A percentile compares a stretch with the other conserved stretches of the same genome.
Evolutionary conservation across 2,797 vertebrate species (phyloP).

Genomic region (Melanotaenia boesemani): DNA sequence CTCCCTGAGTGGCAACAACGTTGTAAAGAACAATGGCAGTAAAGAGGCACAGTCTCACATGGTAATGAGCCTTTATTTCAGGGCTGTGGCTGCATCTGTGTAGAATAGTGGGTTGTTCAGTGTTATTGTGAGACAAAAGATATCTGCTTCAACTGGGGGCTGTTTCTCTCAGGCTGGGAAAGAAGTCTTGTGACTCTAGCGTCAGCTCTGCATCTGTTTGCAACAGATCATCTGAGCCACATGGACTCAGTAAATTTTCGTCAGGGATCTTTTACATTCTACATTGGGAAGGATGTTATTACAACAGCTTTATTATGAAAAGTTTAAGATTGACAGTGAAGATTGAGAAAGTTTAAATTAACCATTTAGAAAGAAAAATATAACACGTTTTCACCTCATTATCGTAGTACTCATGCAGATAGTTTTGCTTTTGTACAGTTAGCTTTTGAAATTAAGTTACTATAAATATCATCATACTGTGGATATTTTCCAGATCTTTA

Average conservation of each 20-base stretch:
- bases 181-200: constrained; percentile 86
- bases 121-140: constrained; percentile 81
- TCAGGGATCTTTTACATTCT: constrained; percentile 62
- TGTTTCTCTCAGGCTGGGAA: constrained; percentile 76
- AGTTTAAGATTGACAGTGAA: not conserved
- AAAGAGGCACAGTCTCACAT: constrained; percentile 76
- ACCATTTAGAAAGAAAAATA: not conserved
- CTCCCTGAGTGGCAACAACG: constrained; percentile 69
- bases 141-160: constrained; percentile 78
- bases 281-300: constrained; percentile 32
- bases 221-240: constrained; percentile 84
- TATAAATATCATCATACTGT: constrained; percentile 1
- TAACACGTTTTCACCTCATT: not conserved
- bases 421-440: not conserved
- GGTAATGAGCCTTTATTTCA: constrained; percentile 78
- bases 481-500: constrained; percentile 3
- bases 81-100: constrained; percentile 70
- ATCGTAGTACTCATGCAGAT: not conserved
- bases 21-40: constrained; percentile 73
- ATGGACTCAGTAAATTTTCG: constrained; percentile 63
- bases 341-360: not conserved
- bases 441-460: constrained; percentile 6
- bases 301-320: constrained; percentile 15
- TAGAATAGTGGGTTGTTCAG: constrained; percentile 73
- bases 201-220: constrained; percentile 83